Conservation (phyloP, 2,113 vertebrate species). For the Lasiurus borealis region DNA sequence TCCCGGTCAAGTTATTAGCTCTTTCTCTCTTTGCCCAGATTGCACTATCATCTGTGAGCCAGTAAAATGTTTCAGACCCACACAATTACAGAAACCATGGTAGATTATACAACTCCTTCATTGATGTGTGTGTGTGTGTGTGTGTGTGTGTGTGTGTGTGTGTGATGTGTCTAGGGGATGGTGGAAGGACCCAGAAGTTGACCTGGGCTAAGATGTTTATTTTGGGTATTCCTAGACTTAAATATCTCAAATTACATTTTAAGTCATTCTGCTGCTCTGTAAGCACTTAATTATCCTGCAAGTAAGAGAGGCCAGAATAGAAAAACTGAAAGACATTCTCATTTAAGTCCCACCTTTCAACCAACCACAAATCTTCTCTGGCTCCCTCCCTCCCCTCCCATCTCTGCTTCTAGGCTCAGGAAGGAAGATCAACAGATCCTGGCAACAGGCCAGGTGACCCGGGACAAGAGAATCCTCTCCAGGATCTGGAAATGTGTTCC, state of each 20-base stretch:
- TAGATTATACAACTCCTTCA: background rate
- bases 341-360: slow-evolving; percentile 47
- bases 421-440: slow-evolving; percentile 44
- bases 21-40: slow-evolving; percentile 1
- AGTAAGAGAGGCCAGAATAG: slow-evolving; percentile 42
- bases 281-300: slow-evolving; percentile 63
- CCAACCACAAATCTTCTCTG: slow-evolving; percentile 28
- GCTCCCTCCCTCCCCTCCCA: slow-evolving; percentile 52
- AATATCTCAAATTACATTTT: slow-evolving; percentile 70
- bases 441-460: slow-evolving; percentile 48
- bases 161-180: background rate
- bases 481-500: slow-evolving; percentile 40
- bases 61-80: slow-evolving; percentile 31
- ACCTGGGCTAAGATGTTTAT: slow-evolving; percentile 59
- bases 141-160: background rate
- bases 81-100: background rate
- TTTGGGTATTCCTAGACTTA: slow-evolving; percentile 64
- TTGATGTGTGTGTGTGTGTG: background rate
- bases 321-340: slow-evolving; percentile 64
- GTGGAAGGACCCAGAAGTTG: slow-evolving; percentile 44
- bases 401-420: slow-evolving; percentile 32
- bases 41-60: background rate
- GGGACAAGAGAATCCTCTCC: slow-evolving; percentile 60
- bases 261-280: slow-evolving; percentile 52
- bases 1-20: slow-evolving; percentile 5